Percentiles rank a stretch among this genome's conserved stretches.
These are phyloP conservation scores for Andrena dorsata DNA, from an alignment of 2,888 invertebrate genomes.

Conservation along the genomic window DNA sequence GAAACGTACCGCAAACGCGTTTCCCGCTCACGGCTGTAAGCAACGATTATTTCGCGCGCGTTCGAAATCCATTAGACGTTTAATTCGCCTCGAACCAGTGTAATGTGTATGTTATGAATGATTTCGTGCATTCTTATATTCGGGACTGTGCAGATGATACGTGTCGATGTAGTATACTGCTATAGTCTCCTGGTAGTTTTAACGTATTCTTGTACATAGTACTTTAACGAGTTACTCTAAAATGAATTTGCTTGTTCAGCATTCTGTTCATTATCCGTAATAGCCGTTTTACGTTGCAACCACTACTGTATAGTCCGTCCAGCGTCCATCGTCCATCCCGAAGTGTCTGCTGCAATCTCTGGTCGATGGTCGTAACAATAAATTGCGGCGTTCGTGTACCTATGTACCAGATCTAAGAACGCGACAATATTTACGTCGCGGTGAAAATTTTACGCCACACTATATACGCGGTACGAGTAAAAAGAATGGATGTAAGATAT, in stretches of 20 bases:
- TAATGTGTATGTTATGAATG: conserved; percentile 14
- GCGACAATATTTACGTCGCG: conserved; percentile 6
- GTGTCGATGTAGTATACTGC: conserved; percentile 45
- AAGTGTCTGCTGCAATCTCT: conserved; percentile 51
- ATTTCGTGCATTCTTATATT: conserved; percentile 16
- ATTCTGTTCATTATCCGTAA: conserved; percentile 35
- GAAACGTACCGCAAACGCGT: neutral
- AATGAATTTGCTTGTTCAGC: conserved; percentile 37
- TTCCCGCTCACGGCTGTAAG: conserved; percentile 10
- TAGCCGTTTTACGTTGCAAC: conserved; percentile 66
- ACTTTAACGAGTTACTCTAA: conserved; percentile 49
- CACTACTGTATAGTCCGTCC: conserved; percentile 76
- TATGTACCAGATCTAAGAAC: neutral
- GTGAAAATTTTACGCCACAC: conserved; percentile 1
- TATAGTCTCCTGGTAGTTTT: conserved; percentile 34
- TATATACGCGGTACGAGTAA: conserved; percentile 7
- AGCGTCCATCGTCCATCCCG: conserved; percentile 57
- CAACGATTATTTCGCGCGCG: conserved; percentile 14
- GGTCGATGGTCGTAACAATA: conserved; percentile 15
- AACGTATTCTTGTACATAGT: conserved; percentile 65
- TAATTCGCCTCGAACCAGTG: conserved; percentile 28
- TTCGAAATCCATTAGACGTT: conserved; percentile 12
- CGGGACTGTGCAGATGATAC: conserved; percentile 37
- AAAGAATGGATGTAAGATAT: conserved; percentile 37
- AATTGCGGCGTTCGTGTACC: neutral